Conservation (phyloP, 2,797 vertebrate species). For the Astyanax mexicanus region DNA sequence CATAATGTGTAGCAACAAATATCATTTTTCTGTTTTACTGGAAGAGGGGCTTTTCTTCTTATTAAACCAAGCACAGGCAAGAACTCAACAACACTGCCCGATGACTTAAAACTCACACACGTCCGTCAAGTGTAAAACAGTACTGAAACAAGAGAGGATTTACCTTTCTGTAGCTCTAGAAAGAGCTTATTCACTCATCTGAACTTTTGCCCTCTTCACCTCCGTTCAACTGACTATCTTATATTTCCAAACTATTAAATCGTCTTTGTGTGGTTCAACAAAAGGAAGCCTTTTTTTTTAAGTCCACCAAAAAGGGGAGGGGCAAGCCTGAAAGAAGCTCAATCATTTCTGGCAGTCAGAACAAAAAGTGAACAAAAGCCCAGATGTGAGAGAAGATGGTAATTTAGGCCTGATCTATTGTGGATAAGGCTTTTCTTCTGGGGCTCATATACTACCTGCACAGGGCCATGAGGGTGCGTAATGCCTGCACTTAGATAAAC, state of each 20-base stretch:
- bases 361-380: conserved; percentile 82
- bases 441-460: conserved; percentile 83
- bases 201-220: conserved; percentile 80
- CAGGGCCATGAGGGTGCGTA: conserved; percentile 61
- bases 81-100: conserved; percentile 14
- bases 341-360: conserved; percentile 86
- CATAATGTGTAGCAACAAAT: conserved; percentile 9
- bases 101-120: conserved; percentile 19
- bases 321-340: conserved; percentile 77
- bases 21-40: conserved; percentile 20
- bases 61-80: background rate
- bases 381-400: conserved; percentile 88
- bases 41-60: conserved; percentile 19
- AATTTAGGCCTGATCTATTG: conserved; percentile 84
- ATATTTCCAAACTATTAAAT: conserved; percentile 83
- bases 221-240: conserved; percentile 83
- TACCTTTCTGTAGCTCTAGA: conserved; percentile 50
- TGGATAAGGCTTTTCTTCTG: conserved; percentile 87
- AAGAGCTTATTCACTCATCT: conserved; percentile 64
- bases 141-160: conserved; percentile 64
- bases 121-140: conserved; percentile 50
- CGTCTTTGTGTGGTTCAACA: conserved; percentile 86
- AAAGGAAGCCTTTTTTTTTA: conserved; percentile 76
- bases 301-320: conserved; percentile 72
- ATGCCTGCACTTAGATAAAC: conserved; percentile 55